Percentiles rank a stretch among this genome's conserved stretches.
Conservation (phyloP, 2,797 vertebrate species). For the Scyliorhinus canicula region DNA sequence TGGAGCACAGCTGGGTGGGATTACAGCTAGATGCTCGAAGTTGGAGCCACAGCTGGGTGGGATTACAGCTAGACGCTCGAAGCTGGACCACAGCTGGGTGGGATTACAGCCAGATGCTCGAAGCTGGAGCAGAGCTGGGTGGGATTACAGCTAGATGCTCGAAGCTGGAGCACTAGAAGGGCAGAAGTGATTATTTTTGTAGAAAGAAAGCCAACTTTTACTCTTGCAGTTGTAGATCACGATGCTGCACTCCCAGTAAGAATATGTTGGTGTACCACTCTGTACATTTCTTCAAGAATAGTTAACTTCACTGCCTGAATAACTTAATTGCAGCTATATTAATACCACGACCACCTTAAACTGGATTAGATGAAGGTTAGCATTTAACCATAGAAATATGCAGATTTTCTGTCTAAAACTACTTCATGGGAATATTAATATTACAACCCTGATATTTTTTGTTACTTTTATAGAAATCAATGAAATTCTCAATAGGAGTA, state of each 20-base stretch:
- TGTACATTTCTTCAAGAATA: background rate
- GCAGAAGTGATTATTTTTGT: background rate
- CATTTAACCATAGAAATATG: background rate
- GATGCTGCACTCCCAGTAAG: background rate
- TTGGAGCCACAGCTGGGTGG: too few species aligned
- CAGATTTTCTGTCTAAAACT: background rate
- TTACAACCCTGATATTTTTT: background rate
- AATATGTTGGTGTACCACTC: background rate
- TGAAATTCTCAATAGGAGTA: background rate
- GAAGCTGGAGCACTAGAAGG: too few species aligned
- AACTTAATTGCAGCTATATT: background rate
- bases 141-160: too few species aligned
- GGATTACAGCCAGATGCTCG: too few species aligned
- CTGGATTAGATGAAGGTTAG: background rate
- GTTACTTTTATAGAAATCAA: background rate
- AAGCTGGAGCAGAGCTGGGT: too few species aligned
- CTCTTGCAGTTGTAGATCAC: background rate
- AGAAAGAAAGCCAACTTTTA: background rate
- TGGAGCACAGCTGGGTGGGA: too few species aligned
- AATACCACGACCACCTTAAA: background rate
- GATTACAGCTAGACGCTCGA: too few species aligned
- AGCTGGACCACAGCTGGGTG: too few species aligned
- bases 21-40: too few species aligned
- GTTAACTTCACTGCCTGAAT: background rate
- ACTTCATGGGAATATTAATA: background rate